These are phyloP conservation scores for Junonia oenone DNA, from an alignment of 2,888 invertebrate species.

Conservation along the genomic window DNA sequence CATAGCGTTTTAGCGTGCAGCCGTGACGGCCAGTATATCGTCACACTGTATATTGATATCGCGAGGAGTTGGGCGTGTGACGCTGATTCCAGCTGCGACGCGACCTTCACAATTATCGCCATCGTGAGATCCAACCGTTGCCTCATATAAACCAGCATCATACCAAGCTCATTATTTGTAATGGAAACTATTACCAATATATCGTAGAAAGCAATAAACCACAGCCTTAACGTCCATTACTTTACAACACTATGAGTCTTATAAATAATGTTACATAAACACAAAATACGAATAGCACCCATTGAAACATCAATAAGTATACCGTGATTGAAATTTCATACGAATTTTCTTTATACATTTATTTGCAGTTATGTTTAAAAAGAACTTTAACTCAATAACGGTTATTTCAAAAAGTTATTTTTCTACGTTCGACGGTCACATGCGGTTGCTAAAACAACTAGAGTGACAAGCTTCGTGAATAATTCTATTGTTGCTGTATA, in stretches of 20 bases:
- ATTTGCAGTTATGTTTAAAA: no score
- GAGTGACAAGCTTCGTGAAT: slow-evolving; percentile 54
- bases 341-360: no score
- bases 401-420: neutral
- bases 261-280: no score
- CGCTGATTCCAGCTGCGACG: slow-evolving; percentile 68
- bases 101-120: slow-evolving; percentile 72
- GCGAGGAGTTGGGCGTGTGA: slow-evolving; percentile 63
- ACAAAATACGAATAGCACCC: no score
- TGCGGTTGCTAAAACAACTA: slow-evolving; percentile 37
- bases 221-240: neutral
- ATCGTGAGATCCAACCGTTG: slow-evolving; percentile 47
- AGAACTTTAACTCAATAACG: neutral
- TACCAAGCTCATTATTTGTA: neutral
- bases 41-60: slow-evolving; percentile 68
- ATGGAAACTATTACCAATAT: neutral
- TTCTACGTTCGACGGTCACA: neutral
- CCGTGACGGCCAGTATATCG: slow-evolving; percentile 53
- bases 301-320: no score
- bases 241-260: no score
- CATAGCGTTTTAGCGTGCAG: slow-evolving; percentile 40
- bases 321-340: no score
- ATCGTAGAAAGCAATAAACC: neutral
- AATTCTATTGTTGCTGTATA: slow-evolving; percentile 62
- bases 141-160: slow-evolving; percentile 15